phyloP scores from a whole-genome alignment of 2,888 invertebrate genomes.

The Sympetrum striolatum region DNA sequence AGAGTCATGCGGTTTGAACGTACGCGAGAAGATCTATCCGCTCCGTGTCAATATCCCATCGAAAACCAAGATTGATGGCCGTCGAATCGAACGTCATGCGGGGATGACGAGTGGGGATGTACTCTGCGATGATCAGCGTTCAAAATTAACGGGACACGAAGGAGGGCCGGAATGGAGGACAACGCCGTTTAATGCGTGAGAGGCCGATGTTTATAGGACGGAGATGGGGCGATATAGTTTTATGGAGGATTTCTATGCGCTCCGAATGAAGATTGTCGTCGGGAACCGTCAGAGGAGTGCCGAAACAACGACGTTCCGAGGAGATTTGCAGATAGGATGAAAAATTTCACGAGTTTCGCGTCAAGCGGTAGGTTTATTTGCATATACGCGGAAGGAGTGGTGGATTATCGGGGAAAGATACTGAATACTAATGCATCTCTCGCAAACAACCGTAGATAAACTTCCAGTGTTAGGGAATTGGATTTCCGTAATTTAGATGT shows the following conservation, averaged over 20 bases:
- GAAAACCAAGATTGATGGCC: background rate
- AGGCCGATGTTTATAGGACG: background rate
- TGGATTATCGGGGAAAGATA: too few relatives aligned
- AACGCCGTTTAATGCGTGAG: background rate
- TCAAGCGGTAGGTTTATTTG: too few relatives aligned
- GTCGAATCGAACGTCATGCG: background rate
- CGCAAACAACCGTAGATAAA: too few relatives aligned
- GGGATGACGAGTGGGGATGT: background rate
- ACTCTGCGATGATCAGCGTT: background rate
- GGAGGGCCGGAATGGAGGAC: background rate
- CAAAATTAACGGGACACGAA: background rate
- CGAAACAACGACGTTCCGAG: background rate
- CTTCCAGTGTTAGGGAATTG: too few relatives aligned
- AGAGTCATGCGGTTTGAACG: background rate
- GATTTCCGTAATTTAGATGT: too few relatives aligned
- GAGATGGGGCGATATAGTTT: background rate
- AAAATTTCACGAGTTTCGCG: background rate
- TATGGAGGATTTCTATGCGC: background rate
- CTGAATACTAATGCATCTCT: too few relatives aligned
- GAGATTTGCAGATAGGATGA: background rate
- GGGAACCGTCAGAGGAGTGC: background rate
- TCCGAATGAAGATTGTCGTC: background rate
- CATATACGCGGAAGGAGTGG: too few relatives aligned
- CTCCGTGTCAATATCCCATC: background rate
- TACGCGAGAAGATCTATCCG: background rate